Evolutionary conservation across 2,888 invertebrate genomes (phyloP).

Genomic region (Heteropelma amictum): DNA sequence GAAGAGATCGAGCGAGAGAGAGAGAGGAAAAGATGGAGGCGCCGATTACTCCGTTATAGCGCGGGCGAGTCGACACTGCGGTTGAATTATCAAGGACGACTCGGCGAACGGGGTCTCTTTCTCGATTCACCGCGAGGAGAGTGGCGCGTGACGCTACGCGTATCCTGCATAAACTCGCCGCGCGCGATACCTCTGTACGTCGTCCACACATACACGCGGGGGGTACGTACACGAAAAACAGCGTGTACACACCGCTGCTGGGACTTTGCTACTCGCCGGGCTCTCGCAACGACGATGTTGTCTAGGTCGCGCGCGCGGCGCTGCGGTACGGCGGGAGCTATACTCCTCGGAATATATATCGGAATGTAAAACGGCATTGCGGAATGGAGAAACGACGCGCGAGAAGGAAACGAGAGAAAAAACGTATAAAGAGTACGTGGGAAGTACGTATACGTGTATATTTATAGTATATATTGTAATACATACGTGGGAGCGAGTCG

Average conservation of each 20-base stretch:
- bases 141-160: too few species aligned
- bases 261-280: background rate
- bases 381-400: background rate
- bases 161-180: too few species aligned
- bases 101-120: background rate
- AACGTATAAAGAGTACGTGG: slow-evolving; percentile 14
- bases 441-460: slow-evolving; percentile 19
- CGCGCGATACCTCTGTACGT: too few species aligned
- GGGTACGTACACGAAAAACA: background rate
- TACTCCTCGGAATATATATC: too few species aligned
- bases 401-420: background rate
- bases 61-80: slow-evolving; percentile 53
- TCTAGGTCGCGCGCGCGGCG: slow-evolving; percentile 22
- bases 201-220: too few species aligned
- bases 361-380: background rate
- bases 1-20: slow-evolving; percentile 43
- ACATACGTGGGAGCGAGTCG: slow-evolving; percentile 15
- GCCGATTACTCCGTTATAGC: slow-evolving; percentile 58
- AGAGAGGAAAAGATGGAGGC: slow-evolving; percentile 30
- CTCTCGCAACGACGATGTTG: slow-evolving; percentile 25
- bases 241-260: background rate
- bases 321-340: too few species aligned
- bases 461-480: too few species aligned
- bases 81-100: slow-evolving; percentile 60
- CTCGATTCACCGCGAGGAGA: too few species aligned